Percentiles rank a stretch among this genome's conserved stretches.
These are phyloP conservation scores for Sarcophilus harrisii DNA, from an alignment of 2,797 vertebrate genomes.

Conservation along the genomic window DNA sequence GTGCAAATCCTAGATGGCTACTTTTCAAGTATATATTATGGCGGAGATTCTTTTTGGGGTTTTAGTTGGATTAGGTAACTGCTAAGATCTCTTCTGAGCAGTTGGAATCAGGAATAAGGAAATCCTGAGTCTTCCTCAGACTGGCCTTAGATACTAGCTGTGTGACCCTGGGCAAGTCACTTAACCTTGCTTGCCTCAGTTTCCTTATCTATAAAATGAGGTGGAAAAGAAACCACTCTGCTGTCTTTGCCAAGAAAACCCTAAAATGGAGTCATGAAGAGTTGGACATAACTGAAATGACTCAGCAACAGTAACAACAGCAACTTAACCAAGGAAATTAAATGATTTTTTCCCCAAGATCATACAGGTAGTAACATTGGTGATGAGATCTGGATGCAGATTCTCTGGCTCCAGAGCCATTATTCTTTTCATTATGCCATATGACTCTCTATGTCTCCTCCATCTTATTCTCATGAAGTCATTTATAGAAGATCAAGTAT, in stretches of 20 bases:
- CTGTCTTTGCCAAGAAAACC: not conserved
- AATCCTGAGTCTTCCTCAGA: too few relatives aligned
- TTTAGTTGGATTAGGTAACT: too few relatives aligned
- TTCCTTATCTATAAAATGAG: not conserved
- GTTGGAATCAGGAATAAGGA: too few relatives aligned
- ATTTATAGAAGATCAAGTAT: not conserved
- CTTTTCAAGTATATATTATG: too few relatives aligned
- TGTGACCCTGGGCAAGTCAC: not conserved
- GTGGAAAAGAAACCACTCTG: not conserved
- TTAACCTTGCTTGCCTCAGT: not conserved
- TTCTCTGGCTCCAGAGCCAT: not conserved
- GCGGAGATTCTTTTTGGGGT: too few relatives aligned
- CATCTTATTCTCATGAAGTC: not conserved
- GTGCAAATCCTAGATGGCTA: too few relatives aligned
- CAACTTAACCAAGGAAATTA: not conserved
- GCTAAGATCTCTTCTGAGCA: too few relatives aligned
- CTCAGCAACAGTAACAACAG: not conserved
- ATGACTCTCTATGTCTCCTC: not conserved
- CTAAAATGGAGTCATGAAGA: not conserved
- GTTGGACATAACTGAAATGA: not conserved
- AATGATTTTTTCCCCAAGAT: not conserved
- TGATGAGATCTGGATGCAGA: not conserved
- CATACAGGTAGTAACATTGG: not conserved
- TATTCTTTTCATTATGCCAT: not conserved
- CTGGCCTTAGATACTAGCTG: not conserved